Conservation (phyloP, 2,113 vertebrate species). For the Vireo altiloquus region DNA sequence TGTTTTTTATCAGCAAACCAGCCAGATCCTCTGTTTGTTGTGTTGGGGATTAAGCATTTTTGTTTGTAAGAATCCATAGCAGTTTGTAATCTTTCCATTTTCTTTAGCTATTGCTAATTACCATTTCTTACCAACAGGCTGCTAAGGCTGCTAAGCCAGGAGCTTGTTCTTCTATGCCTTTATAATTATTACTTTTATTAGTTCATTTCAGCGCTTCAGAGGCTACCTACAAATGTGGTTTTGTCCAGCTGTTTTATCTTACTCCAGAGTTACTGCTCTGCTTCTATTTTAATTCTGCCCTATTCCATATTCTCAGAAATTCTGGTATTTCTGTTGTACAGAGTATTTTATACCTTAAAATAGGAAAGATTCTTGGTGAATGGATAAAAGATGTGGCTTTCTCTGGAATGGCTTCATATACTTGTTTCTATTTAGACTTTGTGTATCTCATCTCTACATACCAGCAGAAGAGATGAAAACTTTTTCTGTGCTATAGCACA, state of each 20-base stretch:
- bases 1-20: neutral
- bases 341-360: neutral
- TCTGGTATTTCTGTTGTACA: neutral
- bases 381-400: neutral
- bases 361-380: neutral
- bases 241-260: neutral
- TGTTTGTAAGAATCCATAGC: neutral
- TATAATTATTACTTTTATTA: neutral
- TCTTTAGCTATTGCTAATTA: neutral
- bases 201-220: neutral
- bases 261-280: neutral
- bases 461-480: neutral
- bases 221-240: neutral
- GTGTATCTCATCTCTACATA: neutral
- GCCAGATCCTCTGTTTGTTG: neutral
- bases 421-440: neutral
- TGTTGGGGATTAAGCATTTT: neutral
- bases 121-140: neutral
- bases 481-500: neutral
- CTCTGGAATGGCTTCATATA: neutral
- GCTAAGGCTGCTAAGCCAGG: neutral
- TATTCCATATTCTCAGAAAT: neutral
- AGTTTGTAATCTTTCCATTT: neutral
- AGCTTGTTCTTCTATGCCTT: neutral
- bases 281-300: neutral